Evolutionary conservation across 2,797 vertebrate species (phyloP), one percentile per base, ranked within the genome.

Genomic region (Gambelia wislizenii): DNA sequence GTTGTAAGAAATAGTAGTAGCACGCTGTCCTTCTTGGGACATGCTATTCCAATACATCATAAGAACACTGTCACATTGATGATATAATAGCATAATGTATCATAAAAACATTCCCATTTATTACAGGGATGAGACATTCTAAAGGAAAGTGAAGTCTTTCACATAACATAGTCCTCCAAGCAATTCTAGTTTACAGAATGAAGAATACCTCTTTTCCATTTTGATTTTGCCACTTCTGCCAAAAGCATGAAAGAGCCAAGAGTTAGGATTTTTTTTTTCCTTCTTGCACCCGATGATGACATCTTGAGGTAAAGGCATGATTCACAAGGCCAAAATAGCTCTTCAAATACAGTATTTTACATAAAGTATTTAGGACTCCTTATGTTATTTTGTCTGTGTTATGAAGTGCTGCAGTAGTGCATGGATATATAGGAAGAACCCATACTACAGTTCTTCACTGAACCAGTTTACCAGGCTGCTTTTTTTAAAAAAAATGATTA

Each of bases 11-110:
- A n/a, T n/a, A n/a, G n/a, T n/a, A n/a, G n/a, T 18, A 77, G 61
- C 10, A 47, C 30, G 36, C 12, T 80, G 83, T 47, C 56, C 54
- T 85, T 89, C 84, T 83, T 64, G 87, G 44, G 56, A 79, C 2
- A 84, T 80, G 83, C 22, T 82, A 82, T 75, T 87, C 44, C n/a
- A 33, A 83, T 20, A 78, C 3, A 64, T 85, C 54, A 85, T 59
- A 90, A 90, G 16, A 33, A 69, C 74, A 67, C 33, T 80, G 79
- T 27, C 83, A 80, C 56, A 75, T 91, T 30, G 64, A 88, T 77
- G 69, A 89, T 86, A 89, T 89, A 89, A 86, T 30, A 85, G 39
- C 18, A 49, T 12, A 30, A 89, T 76, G 79, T 90, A 33, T 89
- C 59, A 79, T 4, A 90, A 70, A 83, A 92, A 70, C 54, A 59